Percentiles rank a stretch among this genome's conserved stretches.
phyloP scores from a whole-genome alignment of 2,888 invertebrate genomes.

The Amblyteles armatorius region DNA sequence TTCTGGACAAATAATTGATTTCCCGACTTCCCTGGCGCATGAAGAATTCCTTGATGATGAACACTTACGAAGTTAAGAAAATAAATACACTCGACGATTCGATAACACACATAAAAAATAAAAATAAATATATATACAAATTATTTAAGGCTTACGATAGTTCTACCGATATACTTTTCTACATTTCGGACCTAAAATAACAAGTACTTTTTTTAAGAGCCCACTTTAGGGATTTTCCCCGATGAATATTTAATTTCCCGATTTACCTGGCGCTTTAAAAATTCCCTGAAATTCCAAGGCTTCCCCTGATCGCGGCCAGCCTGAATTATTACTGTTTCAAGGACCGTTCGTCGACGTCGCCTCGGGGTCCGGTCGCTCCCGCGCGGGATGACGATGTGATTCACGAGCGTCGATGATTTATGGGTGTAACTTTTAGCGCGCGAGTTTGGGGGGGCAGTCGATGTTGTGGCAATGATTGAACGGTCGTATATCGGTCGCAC shows the following conservation, averaged over 20 bases:
- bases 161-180: neutral
- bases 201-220: neutral
- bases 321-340: neutral
- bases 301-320: neutral
- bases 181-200: neutral
- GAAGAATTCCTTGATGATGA: neutral
- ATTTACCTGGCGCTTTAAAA: neutral
- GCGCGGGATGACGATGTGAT: neutral
- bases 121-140: neutral
- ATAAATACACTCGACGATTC: neutral
- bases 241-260: neutral
- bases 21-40: too few species aligned
- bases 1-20: too few species aligned
- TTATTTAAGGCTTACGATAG: neutral
- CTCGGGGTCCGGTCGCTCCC: neutral
- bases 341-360: neutral
- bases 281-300: neutral
- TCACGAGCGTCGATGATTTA: slow-evolving; percentile 2
- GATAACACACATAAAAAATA: neutral
- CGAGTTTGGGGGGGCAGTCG: neutral
- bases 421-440: neutral
- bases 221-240: neutral
- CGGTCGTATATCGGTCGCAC: slow-evolving; percentile 22
- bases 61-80: neutral
- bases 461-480: slow-evolving; percentile 56